Percentiles rank a stretch among this genome's conserved stretches.
Conservation (phyloP, 1,140 invertebrate genomes). For the Pogonus chalceus region DNA sequence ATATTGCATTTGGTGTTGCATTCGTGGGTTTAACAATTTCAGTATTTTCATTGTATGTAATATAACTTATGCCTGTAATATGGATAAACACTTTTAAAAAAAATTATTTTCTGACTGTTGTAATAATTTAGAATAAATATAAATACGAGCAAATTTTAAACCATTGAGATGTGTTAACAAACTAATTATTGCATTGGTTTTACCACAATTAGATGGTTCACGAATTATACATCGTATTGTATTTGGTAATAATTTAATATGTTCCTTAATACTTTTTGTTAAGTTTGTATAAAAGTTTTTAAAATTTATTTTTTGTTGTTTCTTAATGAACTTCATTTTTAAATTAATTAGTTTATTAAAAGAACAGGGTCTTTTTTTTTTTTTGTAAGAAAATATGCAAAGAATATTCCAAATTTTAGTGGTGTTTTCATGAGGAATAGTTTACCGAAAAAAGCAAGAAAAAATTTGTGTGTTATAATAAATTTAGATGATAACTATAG, state of each 20-base stretch:
- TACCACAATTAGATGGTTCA: constrained; percentile 21
- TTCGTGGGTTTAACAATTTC: constrained; percentile 17
- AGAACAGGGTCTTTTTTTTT: too few species aligned
- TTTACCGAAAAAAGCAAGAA: constrained; percentile 16
- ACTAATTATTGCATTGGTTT: constrained; percentile 22
- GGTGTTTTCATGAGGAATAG: constrained; percentile 29
- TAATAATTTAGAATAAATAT: constrained; percentile 30
- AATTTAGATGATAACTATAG: constrained; percentile 21
- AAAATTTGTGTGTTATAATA: constrained; percentile 22
- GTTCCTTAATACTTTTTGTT: neutral
- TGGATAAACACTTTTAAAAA: constrained; percentile 19
- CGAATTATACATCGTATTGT: constrained; percentile 17
- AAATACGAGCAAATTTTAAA: constrained; percentile 31
- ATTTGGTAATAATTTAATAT: constrained; percentile 16
- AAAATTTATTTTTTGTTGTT: neutral
- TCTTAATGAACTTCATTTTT: neutral
- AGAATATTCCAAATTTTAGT: constrained; percentile 25
- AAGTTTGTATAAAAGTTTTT: neutral
- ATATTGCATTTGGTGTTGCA: constrained; percentile 22
- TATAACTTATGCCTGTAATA: constrained; percentile 21
- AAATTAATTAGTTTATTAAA: too few species aligned
- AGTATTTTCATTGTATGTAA: constrained; percentile 21
- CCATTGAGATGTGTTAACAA: constrained; percentile 25
- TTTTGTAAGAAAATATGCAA: constrained; percentile 19
- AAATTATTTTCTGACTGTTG: constrained; percentile 27